These are phyloP conservation scores for Galeruca laticollis DNA, from an alignment of 2,888 invertebrate genomes.

Conservation along the genomic window DNA sequence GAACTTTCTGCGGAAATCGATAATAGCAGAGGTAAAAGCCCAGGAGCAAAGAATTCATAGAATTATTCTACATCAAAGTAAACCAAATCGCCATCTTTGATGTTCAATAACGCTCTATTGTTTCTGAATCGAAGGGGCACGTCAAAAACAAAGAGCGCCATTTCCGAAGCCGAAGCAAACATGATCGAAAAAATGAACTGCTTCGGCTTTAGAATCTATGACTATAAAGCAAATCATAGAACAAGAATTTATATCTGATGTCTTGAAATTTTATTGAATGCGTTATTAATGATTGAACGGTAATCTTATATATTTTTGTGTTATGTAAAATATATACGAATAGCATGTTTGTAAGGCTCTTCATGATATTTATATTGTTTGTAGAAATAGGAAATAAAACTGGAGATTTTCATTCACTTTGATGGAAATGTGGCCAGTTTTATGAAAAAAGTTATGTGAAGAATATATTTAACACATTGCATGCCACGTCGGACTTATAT, in stretches of 20 bases:
- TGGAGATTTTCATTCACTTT: too few relatives aligned
- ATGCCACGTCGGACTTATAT: too few relatives aligned
- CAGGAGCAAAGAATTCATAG: conserved; percentile 35
- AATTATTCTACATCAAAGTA: conserved; percentile 45
- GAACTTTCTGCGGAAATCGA: conserved; percentile 27
- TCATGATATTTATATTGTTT: too few relatives aligned
- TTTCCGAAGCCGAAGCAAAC: conserved; percentile 21
- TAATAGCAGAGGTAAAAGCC: conserved; percentile 28
- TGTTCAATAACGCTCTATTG: conserved; percentile 44
- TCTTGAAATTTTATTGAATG: conserved; percentile 19
- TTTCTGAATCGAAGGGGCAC: conserved; percentile 36
- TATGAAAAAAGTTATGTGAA: too few relatives aligned
- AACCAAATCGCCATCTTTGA: conserved; percentile 40
- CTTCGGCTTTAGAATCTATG: conserved; percentile 16
- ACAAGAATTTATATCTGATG: background rate
- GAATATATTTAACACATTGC: too few relatives aligned
- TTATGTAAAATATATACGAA: too few relatives aligned
- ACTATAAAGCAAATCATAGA: conserved; percentile 5
- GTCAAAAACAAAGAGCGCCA: conserved; percentile 35
- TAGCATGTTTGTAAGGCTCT: too few relatives aligned
- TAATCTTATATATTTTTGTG: too few relatives aligned
- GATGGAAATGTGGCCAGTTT: too few relatives aligned
- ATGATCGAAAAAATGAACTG: conserved; percentile 32
- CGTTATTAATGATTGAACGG: too few relatives aligned
- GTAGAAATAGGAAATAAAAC: too few relatives aligned